Base-by-base conservation (phyloP, 2,888 invertebrate genomes). In the Polietes domitor region DNA sequence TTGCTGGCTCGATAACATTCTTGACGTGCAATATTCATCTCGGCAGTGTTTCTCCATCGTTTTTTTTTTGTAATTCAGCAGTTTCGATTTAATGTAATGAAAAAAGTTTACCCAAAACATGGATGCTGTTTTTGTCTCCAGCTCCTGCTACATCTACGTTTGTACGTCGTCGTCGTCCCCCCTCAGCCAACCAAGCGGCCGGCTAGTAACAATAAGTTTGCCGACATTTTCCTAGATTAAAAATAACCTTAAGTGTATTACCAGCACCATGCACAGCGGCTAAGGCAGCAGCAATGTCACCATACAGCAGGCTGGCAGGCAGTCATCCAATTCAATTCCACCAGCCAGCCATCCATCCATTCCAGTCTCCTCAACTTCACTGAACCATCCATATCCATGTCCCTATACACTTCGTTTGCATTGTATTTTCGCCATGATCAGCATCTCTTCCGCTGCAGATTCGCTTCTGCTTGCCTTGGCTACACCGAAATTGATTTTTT, bases 171-270 rank as follows among this genome's bases (percentile, higher is more conserved):
- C n/a, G 28, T n/a, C 0, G 37, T 63, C 24, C 26, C n/a, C 28
- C 17, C 4, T 43, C 32, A n/a, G n/a, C n/a, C n/a, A n/a, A n/a
- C 2, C 47, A 41, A 5, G 1, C 73, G 37, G 12, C n/a, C 43
- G 58, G n/a, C n/a, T n/a, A n/a, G 26, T 24, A 43, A 68, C 15
- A 74, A 74, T 32, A 55, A 63, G 53, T 63, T 55, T 71, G 32
- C 75, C 47, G 1, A 73, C 58, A 58, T 26, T 73, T 43, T 41
- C 68, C 63, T 47, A 77, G 83, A 83, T 83, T 83, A 77, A 80
- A 83, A 80, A 80, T 83, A 83, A 74, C 77, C 80, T 80, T 83
- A 83, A 83, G 77, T 80, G 73, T 77, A 77, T 83, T 77, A 74
- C 71, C 61, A 72, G 17, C 58, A 41, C 58, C 76, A 74, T 28